Base-by-base conservation (phyloP, 2,113 vertebrate species). In the Ginglymostoma cirratum region DNA sequence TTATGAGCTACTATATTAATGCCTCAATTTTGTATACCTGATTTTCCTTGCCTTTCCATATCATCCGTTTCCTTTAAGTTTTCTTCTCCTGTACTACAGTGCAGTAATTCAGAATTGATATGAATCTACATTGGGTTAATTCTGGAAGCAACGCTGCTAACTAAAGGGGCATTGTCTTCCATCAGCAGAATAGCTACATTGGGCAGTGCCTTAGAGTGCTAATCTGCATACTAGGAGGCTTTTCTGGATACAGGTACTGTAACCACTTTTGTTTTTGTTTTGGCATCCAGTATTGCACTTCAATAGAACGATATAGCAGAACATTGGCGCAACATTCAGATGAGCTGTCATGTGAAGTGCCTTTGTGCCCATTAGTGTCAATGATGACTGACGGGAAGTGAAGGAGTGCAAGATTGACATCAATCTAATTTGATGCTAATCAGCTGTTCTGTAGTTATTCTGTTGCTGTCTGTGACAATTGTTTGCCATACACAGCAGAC, bases 381-480 rank as follows among this genome's bases (percentile, higher is more conserved):
- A 15, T 38, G 65, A 38, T 38, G 34, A 67, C 17, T 38, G 34
- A 67, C 17, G 42, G 89, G 89, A 67, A 93, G 61, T 38, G 89
- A 83, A 21, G 80, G 80, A 45, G 42, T 42, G 38, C 0, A 7
- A 45, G 19, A 66, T 38, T 66, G 55, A 67, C 38, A 19, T 38
- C 15, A 92, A n/a, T 67, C 89, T 93, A 93, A 93, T 93, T 42
- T 66, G 87, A 90, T 55, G 19, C 89, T 34, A 34, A 55, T 89
- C 86, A 89, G 48, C 89, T 38, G 89, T 65, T 89, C 24, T 92
- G 52, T 2, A 27, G 48, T 21, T 55, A 12, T 89, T 89, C 86
- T 34, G 48, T 52, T 89, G 86, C 86, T 30, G 30, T 61, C 27
- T 55, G 48, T 55, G 61, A 52, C 24, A 24, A 87, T 17, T 1